Evolutionary conservation across 1,140 invertebrate genomes (phyloP), one percentile per base, ranked within the genome.

Genomic region (Ctenoplectra terminalis): DNA sequence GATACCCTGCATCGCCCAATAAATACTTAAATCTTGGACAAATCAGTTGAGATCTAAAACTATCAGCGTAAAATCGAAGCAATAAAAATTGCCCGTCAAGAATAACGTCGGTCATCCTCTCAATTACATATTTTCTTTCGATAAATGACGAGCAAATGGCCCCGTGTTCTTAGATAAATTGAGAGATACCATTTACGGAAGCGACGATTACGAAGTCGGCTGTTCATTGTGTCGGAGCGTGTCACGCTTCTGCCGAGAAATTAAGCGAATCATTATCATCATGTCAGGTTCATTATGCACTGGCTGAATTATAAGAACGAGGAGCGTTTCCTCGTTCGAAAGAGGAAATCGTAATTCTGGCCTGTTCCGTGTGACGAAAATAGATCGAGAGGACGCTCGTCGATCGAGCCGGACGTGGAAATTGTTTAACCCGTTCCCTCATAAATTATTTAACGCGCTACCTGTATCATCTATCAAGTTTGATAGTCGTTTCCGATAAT

Each of bases 381-480:
- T 84, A 77, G 82, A 77, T 69, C 52, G 74, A 80, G 52, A 60
- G 63, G 84, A 82, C 66, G 50, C 29, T 60, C 73, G 54, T 26
- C 78, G 83, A 84, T 85, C 74, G 56, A 58, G 85, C 74, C 81
- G 81, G 85, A 87, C 84, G 69, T 74, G 86, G 78, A 87, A 87
- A 87, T 87, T 87, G 85, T 87, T 87, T 85, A 88, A 87, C 78
- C 64, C 67, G 85, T 72, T 74, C 73, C 48, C 61, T 87, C 85
- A 87, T 88, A 81, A 87, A 87, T 87, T 87, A 87, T 87, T 87
- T 81, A 87, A 75, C 75, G 63, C 60, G 81, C 81, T 56, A 56
- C 58, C 52, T 48, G 66, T 76, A 64, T 80, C 85, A 76, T 86
- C 81, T 67, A 87, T 87, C 86, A 86, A 79, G 23, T 81, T 87